phyloP scores from a whole-genome alignment of 2,888 invertebrate genomes.

The Volucella inanis region DNA sequence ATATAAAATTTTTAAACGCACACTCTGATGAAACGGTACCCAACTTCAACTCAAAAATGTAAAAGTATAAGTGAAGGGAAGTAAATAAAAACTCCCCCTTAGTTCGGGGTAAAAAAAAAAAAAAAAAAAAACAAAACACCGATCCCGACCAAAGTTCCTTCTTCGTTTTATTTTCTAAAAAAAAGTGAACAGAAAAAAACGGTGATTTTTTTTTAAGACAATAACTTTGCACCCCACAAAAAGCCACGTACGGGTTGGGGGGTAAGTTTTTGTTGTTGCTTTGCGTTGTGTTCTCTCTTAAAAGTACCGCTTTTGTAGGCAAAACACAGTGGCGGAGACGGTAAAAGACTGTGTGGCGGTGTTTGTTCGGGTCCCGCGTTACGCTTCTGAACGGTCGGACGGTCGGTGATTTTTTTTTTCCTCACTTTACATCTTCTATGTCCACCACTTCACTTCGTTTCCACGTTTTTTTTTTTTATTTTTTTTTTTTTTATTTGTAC shows the following conservation, averaged over 20 bases:
- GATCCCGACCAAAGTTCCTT: slow-evolving; percentile 23
- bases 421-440: background rate
- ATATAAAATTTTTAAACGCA: slow-evolving; percentile 66
- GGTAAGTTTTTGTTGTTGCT: slow-evolving; percentile 14
- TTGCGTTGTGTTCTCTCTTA: slow-evolving; percentile 50
- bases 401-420: slow-evolving; percentile 33
- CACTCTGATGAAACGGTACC: slow-evolving; percentile 31
- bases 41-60: slow-evolving; percentile 24
- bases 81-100: slow-evolving; percentile 75
- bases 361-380: slow-evolving; percentile 71
- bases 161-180: slow-evolving; percentile 10
- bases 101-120: background rate
- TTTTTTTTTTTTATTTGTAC: background rate
- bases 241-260: slow-evolving; percentile 61
- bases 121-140: too few relatives aligned
- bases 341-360: slow-evolving; percentile 45
- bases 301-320: slow-evolving; percentile 70
- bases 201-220: slow-evolving; percentile 66
- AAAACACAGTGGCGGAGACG: slow-evolving; percentile 64
- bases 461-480: too few relatives aligned
- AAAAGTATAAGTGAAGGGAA: slow-evolving; percentile 70
- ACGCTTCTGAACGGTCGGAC: slow-evolving; percentile 64
- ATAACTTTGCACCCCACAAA: slow-evolving; percentile 73
- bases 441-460: background rate
- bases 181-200: slow-evolving; percentile 31